Percentiles rank a stretch among this genome's conserved stretches.
These are phyloP conservation scores for Microctonus aethiopoides DNA, from an alignment of 2,888 invertebrate species.

Conservation along the genomic window DNA sequence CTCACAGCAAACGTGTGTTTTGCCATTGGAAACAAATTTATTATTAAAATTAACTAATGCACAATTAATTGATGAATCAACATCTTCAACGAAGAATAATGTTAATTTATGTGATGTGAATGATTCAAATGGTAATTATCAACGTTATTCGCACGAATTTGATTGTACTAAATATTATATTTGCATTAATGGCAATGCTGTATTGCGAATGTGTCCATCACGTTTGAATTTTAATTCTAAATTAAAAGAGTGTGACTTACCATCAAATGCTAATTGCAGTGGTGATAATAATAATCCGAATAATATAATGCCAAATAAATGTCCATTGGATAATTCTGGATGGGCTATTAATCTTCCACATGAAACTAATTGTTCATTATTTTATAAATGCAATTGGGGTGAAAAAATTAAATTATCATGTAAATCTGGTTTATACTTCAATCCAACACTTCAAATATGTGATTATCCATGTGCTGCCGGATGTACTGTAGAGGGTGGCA, in stretches of 20 bases:
- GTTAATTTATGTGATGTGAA: constrained; percentile 2
- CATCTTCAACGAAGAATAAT: background rate
- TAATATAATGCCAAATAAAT: constrained; percentile 30
- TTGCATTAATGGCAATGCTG: constrained; percentile 35
- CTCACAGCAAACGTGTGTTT: constrained; percentile 5
- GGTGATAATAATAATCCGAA: background rate
- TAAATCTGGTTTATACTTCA: constrained; percentile 38
- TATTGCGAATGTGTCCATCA: constrained; percentile 33
- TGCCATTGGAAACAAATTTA: constrained; percentile 9
- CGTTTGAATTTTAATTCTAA: constrained; percentile 38
- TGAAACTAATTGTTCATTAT: constrained; percentile 42
- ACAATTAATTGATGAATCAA: background rate
- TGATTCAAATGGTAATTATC: constrained; percentile 20
- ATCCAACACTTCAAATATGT: constrained; percentile 35
- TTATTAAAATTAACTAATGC: background rate
- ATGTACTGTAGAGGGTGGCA: constrained; percentile 12
- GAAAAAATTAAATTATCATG: constrained; percentile 30
- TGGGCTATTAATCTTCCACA: constrained; percentile 38
- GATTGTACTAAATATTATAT: constrained; percentile 43
- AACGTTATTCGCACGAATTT: constrained; percentile 43
- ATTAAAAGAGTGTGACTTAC: constrained; percentile 36
- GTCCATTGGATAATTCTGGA: constrained; percentile 35
- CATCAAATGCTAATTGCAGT: constrained; percentile 35
- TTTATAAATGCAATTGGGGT: constrained; percentile 46
- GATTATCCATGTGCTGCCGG: constrained; percentile 38